These are phyloP conservation scores for Catalaphyllia jardinei DNA, from an alignment of 64 coral and sea anemone genomes.

Conservation along the genomic window DNA sequence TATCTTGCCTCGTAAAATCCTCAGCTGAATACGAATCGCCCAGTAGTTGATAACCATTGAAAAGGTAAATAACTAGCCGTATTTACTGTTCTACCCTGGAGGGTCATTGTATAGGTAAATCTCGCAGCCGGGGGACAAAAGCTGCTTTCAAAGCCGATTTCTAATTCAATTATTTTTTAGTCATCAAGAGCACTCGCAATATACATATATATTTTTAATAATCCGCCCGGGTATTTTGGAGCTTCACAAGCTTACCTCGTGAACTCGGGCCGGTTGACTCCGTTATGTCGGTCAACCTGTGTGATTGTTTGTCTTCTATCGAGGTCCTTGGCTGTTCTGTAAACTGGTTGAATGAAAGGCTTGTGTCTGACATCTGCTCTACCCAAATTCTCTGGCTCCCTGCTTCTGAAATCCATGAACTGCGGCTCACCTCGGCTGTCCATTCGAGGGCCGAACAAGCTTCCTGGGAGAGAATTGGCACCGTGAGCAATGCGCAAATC, in stretches of 20 bases:
- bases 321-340: constrained; percentile 28
- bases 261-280: constrained; percentile 2
- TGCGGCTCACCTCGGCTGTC: not conserved
- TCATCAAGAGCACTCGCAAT: constrained; percentile 4
- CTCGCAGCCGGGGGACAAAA: constrained; percentile 18
- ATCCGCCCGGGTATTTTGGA: not conserved
- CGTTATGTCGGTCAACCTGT: not conserved
- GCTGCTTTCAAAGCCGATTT: constrained; percentile 3
- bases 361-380: constrained; percentile 30
- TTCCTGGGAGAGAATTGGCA: constrained; percentile 35
- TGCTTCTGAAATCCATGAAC: constrained; percentile 27
- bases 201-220: not conserved
- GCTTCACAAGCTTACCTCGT: constrained; percentile 8
- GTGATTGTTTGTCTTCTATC: not conserved
- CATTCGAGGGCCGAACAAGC: constrained; percentile 5
- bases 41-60: constrained; percentile 7
- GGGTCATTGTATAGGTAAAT: not conserved
- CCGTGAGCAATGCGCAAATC: constrained; percentile 31
- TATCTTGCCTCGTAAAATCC: not conserved
- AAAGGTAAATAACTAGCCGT: constrained; percentile 16
- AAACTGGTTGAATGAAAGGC: constrained; percentile 30
- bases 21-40: not conserved
- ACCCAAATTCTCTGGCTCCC: constrained; percentile 6
- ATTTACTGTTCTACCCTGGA: not conserved
- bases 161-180: constrained; percentile 39